Percentiles rank a stretch among this genome's conserved stretches.
These are phyloP conservation scores for Cuniculus paca DNA, from an alignment of 2,797 vertebrate genomes.

Conservation along the genomic window DNA sequence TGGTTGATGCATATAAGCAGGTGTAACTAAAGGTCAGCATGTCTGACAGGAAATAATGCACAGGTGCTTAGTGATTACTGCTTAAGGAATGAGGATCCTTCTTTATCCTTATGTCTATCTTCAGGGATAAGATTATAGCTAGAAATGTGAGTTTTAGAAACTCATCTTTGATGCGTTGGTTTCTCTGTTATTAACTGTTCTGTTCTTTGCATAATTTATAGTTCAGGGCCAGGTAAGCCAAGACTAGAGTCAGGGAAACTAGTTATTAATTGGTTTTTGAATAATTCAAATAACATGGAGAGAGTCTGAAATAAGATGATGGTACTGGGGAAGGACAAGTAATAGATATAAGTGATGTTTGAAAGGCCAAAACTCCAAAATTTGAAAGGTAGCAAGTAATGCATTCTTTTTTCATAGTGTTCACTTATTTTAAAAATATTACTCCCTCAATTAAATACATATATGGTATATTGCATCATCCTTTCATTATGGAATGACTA, in stretches of 20 bases:
- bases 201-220: not conserved
- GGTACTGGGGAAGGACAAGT: not conserved
- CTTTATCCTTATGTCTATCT: not conserved
- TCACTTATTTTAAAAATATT: not conserved
- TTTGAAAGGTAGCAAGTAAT: not conserved
- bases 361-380: not conserved
- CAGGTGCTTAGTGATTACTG: not conserved
- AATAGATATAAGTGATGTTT: not conserved
- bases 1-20: not conserved
- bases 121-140: not conserved
- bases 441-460: not conserved
- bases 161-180: not conserved
- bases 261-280: not conserved
- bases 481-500: not conserved
- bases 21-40: not conserved
- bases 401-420: not conserved
- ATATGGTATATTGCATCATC: not conserved
- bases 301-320: not conserved
- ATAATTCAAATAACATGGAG: not conserved
- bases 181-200: not conserved
- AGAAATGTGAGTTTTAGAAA: slow-evolving; percentile 25
- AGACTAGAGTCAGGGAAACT: not conserved
- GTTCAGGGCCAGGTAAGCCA: not conserved
- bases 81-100: not conserved
- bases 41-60: not conserved